Evolutionary conservation across 2,113 vertebrate species (phyloP), one percentile per base, ranked within the genome.

Genomic region (Puffinus mauretanicus): DNA sequence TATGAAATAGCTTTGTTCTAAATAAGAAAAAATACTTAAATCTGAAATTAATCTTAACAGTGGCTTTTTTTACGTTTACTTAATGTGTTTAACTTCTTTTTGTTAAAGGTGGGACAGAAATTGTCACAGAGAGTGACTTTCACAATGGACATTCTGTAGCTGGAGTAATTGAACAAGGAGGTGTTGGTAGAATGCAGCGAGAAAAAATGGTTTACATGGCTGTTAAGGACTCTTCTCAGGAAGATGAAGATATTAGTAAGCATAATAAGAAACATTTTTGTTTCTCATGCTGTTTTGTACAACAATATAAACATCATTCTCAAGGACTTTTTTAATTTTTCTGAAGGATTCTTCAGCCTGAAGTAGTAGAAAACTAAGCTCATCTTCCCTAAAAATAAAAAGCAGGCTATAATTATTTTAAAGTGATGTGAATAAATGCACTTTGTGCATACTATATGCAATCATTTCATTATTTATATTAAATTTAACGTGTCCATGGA

Each of bases 151-250:
- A 99, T 96, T 98, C 99, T 82, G 99, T 99, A 84, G 87, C 98
- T 95, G 98, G 98, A 96, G 98, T 98, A 44, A 98, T 99, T 96
- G 99, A 99, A 95, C 98, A 99, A 81, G 98, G 98, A 58, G 96
- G 97, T 40, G 98, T 98, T n/a, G 99, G 98, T 65, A 98, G 99
- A 96, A 97, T 99, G 92, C 98, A 99, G 42, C 98, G 99, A 94
- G 99, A 99, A 97, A 99, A 99, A 98, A 99, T 99, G 99, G 99
- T 99, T 96, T 99, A 99, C 97, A 99, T 99, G 99, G 99, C 99
- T 71, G 99, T 99, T 82, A 99, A 99, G 98, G 99, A 99, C 96
- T 98, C 98, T 67, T 97, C 98, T 96, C 98, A 99, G 95, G 99
- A 99, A 95, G 99, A 99, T 72, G 99, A 99, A 96, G 99, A 99